A percentile compares a stretch with the other conserved stretches of the same genome.
These are phyloP conservation scores for Drosophila multiciliata DNA, from an alignment of 2,888 invertebrate genomes.

Conservation along the genomic window DNA sequence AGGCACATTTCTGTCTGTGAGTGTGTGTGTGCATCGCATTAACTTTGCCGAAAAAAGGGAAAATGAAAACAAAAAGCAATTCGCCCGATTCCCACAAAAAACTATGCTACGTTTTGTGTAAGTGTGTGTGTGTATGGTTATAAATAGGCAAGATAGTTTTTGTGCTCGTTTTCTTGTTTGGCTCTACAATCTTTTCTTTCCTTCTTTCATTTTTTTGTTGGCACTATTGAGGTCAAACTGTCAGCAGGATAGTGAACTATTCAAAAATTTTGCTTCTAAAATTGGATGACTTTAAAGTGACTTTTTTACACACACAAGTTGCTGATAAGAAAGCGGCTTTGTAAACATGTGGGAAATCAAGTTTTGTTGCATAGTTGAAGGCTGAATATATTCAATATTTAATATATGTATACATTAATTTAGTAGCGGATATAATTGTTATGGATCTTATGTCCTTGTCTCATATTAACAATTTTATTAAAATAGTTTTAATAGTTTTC, in stretches of 20 bases:
- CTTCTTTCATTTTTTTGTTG: conserved; percentile 21
- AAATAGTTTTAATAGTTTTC: background rate
- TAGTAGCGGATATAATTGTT: background rate
- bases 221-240: conserved; percentile 72
- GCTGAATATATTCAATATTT: background rate
- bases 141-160: conserved; percentile 77
- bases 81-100: conserved; percentile 41
- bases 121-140: conserved; percentile 47
- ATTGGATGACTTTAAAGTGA: conserved; percentile 61
- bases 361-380: conserved; percentile 1
- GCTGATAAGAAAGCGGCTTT: background rate
- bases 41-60: conserved; percentile 6
- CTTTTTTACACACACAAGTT: background rate
- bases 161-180: conserved; percentile 57
- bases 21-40: conserved; percentile 6
- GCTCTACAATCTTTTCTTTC: conserved; percentile 20
- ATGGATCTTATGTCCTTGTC: background rate
- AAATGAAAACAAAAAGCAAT: conserved; percentile 13
- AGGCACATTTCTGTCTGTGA: conserved; percentile 26
- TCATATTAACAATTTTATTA: background rate
- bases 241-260: conserved; percentile 77
- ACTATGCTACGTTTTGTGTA: conserved; percentile 56
- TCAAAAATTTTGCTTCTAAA: conserved; percentile 46
- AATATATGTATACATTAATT: background rate
- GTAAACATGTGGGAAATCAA: background rate